phyloP scores from a whole-genome alignment of 2,797 vertebrate genomes.

The Borostomias antarcticus region DNA sequence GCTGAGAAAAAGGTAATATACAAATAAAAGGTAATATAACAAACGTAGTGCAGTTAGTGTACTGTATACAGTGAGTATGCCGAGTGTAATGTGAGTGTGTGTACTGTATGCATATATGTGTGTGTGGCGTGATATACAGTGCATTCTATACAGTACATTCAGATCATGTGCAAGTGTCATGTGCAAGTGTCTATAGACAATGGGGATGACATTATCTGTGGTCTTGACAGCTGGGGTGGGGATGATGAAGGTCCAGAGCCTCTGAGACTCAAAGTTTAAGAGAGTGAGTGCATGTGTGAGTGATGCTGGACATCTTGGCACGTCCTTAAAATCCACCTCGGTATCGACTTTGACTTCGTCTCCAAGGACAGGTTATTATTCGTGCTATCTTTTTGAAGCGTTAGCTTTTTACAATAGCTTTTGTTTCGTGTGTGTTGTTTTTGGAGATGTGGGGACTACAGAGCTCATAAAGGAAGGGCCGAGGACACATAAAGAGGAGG shows the following conservation, averaged over 20 bases:
- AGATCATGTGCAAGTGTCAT: no score
- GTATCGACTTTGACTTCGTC: neutral
- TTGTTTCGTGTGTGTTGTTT: slow-evolving; percentile 12
- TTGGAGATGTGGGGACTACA: slow-evolving; percentile 37
- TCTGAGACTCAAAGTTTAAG: no score
- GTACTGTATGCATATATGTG: no score
- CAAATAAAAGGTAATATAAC: no score
- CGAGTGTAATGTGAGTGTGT: no score
- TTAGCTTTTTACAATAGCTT: slow-evolving; percentile 29
- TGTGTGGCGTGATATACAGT: no score
- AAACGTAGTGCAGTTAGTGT: neutral
- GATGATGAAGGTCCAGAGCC: no score
- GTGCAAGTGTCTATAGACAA: neutral
- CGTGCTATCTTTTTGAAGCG: slow-evolving; percentile 29
- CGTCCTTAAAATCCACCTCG: neutral
- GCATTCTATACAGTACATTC: no score
- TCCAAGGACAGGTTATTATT: slow-evolving; percentile 38
- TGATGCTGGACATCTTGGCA: neutral
- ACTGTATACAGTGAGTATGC: no score
- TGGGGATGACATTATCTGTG: neutral
- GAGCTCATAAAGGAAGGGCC: slow-evolving; percentile 40
- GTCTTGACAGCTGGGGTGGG: no score
- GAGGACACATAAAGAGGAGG: slow-evolving; percentile 38
- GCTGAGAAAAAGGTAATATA: no score
- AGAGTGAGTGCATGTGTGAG: no score